Evolutionary conservation across 2,888 invertebrate genomes (phyloP).

Genomic region (Mechanitis mazaeus): DNA sequence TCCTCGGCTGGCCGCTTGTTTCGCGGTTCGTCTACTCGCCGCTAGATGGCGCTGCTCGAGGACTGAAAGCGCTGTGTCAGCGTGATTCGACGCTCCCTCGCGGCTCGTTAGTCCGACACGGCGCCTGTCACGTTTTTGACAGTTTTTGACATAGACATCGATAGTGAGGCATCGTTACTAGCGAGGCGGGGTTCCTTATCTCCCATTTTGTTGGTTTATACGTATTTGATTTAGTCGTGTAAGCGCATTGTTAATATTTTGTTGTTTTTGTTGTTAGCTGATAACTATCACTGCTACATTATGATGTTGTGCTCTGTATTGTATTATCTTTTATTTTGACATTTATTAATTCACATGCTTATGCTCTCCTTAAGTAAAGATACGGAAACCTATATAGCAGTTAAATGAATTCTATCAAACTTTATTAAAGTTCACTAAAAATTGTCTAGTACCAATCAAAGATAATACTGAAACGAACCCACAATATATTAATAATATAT

Average conservation of each 20-base stretch:
- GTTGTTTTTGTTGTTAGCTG: constrained; percentile 49
- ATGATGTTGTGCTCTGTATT: constrained; percentile 26
- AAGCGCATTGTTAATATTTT: constrained; percentile 61
- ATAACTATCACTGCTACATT: constrained; percentile 37
- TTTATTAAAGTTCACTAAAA: too few species aligned
- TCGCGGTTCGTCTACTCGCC: constrained; percentile 46
- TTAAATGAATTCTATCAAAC: too few species aligned
- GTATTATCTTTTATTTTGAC: constrained; percentile 10
- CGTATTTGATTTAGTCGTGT: constrained; percentile 57
- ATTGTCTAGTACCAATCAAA: too few species aligned
- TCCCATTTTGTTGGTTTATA: constrained; percentile 60
- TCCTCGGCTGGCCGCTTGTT: constrained; percentile 26
- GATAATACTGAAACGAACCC: too few species aligned
- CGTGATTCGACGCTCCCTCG: constrained; percentile 40
- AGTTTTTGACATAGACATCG: constrained; percentile 76
- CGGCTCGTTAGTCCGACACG: constrained; percentile 73
- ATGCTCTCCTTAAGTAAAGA: not conserved
- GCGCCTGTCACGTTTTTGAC: constrained; percentile 73
- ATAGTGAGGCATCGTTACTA: constrained; percentile 61
- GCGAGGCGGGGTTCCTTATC: constrained; percentile 66
- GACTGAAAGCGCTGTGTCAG: constrained; percentile 52
- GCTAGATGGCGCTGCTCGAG: constrained; percentile 55
- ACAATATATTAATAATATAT: too few species aligned
- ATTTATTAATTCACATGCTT: constrained; percentile 8
- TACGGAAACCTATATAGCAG: not conserved